phyloP scores from a whole-genome alignment of 2,113 vertebrate species.

The Gallinago paraguaiae region DNA sequence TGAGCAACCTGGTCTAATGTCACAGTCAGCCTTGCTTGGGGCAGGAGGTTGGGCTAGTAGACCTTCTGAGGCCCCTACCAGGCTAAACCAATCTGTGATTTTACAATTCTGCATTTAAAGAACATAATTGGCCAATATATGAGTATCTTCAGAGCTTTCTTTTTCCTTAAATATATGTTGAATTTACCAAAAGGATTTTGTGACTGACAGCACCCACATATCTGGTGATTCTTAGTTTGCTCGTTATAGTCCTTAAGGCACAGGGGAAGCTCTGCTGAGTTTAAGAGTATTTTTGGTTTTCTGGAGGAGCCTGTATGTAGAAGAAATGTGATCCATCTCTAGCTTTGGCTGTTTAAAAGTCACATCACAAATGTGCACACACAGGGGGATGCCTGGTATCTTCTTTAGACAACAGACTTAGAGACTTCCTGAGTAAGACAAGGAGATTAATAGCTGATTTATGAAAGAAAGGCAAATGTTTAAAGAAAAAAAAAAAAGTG shows the following conservation, averaged over 20 bases:
- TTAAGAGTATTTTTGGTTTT: not conserved
- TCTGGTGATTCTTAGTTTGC: not conserved
- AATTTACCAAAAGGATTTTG: not conserved
- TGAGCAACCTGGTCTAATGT: not conserved
- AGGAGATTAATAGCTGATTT: not conserved
- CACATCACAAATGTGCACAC: not conserved
- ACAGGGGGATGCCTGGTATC: not conserved
- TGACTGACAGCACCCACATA: not conserved
- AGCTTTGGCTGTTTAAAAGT: not conserved
- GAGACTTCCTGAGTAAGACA: not conserved
- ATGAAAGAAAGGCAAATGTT: not conserved
- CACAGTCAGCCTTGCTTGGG: not conserved
- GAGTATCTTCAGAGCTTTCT: not conserved
- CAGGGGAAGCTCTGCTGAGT: not conserved
- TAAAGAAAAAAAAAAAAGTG: not conserved
- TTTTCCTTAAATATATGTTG: not conserved
- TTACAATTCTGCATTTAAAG: not conserved
- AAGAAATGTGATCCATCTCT: not conserved
- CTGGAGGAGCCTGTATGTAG: accelerated
- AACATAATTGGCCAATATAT: not conserved
- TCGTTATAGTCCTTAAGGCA: not conserved
- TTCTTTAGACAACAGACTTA: not conserved
- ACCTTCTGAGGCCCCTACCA: not conserved
- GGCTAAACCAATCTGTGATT: not conserved
- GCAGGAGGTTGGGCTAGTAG: too few relatives aligned